These are phyloP conservation scores for Lordiphosa clarofinis DNA, from an alignment of 1,140 invertebrate genomes.

Conservation along the genomic window DNA sequence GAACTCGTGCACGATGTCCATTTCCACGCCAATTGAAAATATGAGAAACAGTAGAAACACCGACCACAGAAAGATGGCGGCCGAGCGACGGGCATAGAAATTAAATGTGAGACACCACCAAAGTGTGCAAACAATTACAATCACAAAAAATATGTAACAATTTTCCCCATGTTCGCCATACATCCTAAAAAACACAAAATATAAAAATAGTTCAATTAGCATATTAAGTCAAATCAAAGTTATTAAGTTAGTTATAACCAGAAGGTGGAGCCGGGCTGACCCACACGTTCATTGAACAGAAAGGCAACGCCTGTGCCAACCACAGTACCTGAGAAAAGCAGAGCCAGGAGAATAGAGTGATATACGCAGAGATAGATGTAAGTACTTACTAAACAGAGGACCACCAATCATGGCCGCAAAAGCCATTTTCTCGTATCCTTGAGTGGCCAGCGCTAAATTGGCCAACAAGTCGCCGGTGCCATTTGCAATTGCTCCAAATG, in stretches of 20 bases:
- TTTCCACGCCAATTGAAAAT: slow-evolving; percentile 22
- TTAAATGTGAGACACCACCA: slow-evolving; percentile 32
- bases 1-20: slow-evolving; percentile 27
- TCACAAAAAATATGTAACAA: slow-evolving; percentile 32
- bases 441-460: slow-evolving; percentile 30
- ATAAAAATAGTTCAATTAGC: too few relatives aligned
- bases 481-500: slow-evolving; percentile 22
- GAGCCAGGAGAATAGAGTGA: too few relatives aligned
- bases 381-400: slow-evolving; percentile 35
- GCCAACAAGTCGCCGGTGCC: slow-evolving; percentile 34
- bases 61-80: slow-evolving; percentile 27
- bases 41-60: slow-evolving; percentile 29
- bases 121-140: slow-evolving; percentile 19
- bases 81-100: slow-evolving; percentile 38
- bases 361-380: too few relatives aligned
- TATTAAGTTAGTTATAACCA: slow-evolving; percentile 10
- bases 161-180: slow-evolving; percentile 30
- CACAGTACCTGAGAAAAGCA: slow-evolving; percentile 21
- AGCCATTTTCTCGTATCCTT: slow-evolving; percentile 56
- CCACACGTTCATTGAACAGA: slow-evolving; percentile 20
- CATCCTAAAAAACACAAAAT: background rate
- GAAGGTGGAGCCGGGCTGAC: background rate
- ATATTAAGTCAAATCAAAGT: too few relatives aligned
- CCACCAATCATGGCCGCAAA: slow-evolving; percentile 41
- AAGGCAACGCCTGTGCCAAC: slow-evolving; percentile 33